Conservation (phyloP, 2,797 vertebrate species). For the Rachycentron canadum region DNA sequence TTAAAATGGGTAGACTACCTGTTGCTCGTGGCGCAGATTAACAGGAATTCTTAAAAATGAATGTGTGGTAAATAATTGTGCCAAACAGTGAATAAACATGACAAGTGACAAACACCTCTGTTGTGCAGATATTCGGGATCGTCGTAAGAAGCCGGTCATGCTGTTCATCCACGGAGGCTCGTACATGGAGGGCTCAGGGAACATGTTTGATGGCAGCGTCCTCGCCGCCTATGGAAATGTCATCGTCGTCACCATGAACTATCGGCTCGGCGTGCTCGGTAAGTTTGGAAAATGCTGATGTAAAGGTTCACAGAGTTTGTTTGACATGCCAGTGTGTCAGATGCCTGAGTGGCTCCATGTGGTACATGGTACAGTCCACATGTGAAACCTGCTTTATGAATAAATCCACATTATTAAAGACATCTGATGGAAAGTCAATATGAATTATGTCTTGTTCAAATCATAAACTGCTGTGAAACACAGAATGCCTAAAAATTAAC, state of each 20-base stretch:
- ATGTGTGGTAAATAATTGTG: background rate
- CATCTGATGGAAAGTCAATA: background rate
- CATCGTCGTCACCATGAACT: slow-evolving; percentile 96
- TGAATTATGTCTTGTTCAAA: slow-evolving; percentile 2
- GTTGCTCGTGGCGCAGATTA: slow-evolving; percentile 17
- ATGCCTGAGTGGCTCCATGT: background rate
- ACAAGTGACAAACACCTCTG: slow-evolving; percentile 5
- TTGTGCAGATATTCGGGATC: slow-evolving; percentile 92
- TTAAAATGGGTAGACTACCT: slow-evolving; percentile 20
- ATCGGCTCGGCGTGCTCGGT: slow-evolving; percentile 96
- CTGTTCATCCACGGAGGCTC: slow-evolving; percentile 97
- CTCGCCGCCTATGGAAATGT: slow-evolving; percentile 96
- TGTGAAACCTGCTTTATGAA: slow-evolving; percentile 1
- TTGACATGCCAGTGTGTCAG: background rate
- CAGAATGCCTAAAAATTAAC: background rate
- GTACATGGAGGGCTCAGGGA: slow-evolving; percentile 97
- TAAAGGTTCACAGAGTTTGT: background rate
- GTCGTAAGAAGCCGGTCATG: slow-evolving; percentile 96
- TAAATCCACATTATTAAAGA: background rate
- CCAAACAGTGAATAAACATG: background rate
- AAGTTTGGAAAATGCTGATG: slow-evolving; percentile 75
- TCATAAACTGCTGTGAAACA: slow-evolving; percentile 16
- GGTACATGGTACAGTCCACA: background rate
- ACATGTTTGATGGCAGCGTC: slow-evolving; percentile 96
- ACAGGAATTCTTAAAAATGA: background rate